Evolutionary conservation across 37 sponge, comb jelly and placozoan genomes (phyloP), one percentile per base, ranked within the genome.

Genomic region (Haliclona indistincta): DNA sequence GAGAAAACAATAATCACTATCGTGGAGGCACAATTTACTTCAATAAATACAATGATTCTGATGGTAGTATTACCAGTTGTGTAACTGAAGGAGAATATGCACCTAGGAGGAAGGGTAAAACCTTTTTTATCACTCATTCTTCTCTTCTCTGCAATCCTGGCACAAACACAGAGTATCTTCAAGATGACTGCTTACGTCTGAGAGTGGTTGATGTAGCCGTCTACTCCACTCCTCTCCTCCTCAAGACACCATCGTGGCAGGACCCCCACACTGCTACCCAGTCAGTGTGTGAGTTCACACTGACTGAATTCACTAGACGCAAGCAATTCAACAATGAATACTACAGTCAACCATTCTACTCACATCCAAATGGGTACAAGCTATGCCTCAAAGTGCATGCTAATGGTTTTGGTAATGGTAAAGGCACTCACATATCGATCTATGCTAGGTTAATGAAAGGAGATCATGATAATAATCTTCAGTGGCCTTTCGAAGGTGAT

Each of bases 331-430:
- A 58, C 23, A 58, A 20, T 58, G 25, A 58, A 20, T 26, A 58
- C 60, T n/a, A 25, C 7, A 67, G 78, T 49, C 25, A 26, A 20
- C 78, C 78, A 5, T 42, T 78, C 10, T 52, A 78, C 35, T 45
- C 78, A 52, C 78, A 78, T 41, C 44, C 2, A 1, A 56, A 66
- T 32, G 78, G 78, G 8, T 78, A 78, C 68, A 78, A 78, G 51
- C 30, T 78, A 68, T 63, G 78, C 23, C 56, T 78, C 1, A 3
- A 41, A 58, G 78, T 78, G 4, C 19, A 53, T 29, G 40, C 78
- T 2, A 41, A 63, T 76, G 77, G 77, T 17, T 25, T 53, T 40
- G 65, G 77, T 63, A n/a, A 41, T 54, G 68, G 68, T 47, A 65
- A 47, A 51, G 67, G 60, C n/a, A 65, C 53, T 37, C 56, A 67